phyloP scores from a whole-genome alignment of 2,113 vertebrate genomes.

The Thamnaconus septentrionalis region DNA sequence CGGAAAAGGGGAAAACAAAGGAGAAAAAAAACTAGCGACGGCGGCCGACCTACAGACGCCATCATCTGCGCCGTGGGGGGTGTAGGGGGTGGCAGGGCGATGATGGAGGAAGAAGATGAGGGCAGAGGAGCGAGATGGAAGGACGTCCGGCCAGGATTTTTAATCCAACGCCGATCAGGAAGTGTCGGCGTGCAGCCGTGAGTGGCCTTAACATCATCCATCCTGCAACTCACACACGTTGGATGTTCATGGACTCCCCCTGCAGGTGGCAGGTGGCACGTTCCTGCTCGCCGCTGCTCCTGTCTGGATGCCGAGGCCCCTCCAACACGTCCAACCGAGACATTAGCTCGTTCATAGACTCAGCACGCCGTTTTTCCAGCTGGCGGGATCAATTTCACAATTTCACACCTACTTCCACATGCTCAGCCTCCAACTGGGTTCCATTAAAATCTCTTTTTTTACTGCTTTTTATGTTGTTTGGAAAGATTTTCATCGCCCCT shows the following conservation, averaged over 20 bases:
- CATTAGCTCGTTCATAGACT: neutral
- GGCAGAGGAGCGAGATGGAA: conserved; percentile 2
- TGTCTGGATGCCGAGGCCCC: neutral
- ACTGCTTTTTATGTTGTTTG: neutral
- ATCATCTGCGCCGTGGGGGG: too few species aligned
- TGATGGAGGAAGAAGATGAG: neutral
- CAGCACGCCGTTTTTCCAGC: neutral
- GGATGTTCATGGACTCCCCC: conserved; percentile 8
- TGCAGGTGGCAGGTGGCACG: conserved; percentile 21
- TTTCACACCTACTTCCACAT: neutral
- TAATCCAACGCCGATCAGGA: too few species aligned
- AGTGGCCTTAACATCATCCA: neutral
- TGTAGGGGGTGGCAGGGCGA: neutral
- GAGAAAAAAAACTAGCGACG: too few species aligned
- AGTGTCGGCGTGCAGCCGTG: too few species aligned
- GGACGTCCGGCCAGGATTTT: too few species aligned
- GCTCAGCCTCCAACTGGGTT: neutral
- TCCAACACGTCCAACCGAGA: neutral
- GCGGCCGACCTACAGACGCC: too few species aligned
- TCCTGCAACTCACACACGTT: conserved; percentile 6
- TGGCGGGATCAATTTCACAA: neutral
- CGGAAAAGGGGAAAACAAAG: too few species aligned
- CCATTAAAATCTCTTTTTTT: neutral
- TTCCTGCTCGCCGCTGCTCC: neutral
- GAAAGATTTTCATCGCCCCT: neutral